Evolutionary conservation across 2,113 vertebrate species (phyloP), one percentile per base, ranked within the genome.

Genomic region (Azemiops feae): DNA sequence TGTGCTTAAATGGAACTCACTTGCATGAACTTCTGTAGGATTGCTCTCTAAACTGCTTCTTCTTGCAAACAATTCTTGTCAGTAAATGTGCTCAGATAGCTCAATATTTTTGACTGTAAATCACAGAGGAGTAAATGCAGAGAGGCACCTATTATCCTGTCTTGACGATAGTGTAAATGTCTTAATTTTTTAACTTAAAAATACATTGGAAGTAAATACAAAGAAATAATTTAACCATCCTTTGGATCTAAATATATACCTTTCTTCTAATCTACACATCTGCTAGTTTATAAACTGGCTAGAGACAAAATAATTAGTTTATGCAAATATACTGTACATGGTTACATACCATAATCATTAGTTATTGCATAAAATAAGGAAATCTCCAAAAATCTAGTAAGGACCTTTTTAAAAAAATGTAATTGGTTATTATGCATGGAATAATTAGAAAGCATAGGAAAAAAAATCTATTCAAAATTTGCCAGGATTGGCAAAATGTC

Each of bases 271-370:
- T 54, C 91, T 23, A 92, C 60, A 93, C 34, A 93, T 91, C 90
- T 52, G n/a, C 0, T 0, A 93, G 60, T 89, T 94, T 89, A 30
- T 55, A 85, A 54, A 60, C 85, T 95, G 85, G n/a, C 60, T 95
- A 52, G 0, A 0, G 85, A 94, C n/a, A 50, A 89, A 95, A 6
- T 81, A 81, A 58, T 93, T 55, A 86, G 94, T 23, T 92, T 91
- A 94, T 93, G 92, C 74, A 90, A n/a, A 94, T 95, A 94, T 57
- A 45, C 92, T 92, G 39, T 91, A n/a, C 60, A 5, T 64, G 20
- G 25, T 34, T 39, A 88, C 60, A 54, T 53, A 34, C 45, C 34
- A 91, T 25, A 23, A 30, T 52, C 30, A 58, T 60, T 60, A 87
- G 16, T 81, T 11, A 52, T n/a, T 43, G 53, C 14, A 39, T 87